Percentiles rank a stretch among this genome's conserved stretches.
These are phyloP conservation scores for Oxycera nigricornis DNA, from an alignment of 2,888 invertebrate genomes.

Conservation along the genomic window DNA sequence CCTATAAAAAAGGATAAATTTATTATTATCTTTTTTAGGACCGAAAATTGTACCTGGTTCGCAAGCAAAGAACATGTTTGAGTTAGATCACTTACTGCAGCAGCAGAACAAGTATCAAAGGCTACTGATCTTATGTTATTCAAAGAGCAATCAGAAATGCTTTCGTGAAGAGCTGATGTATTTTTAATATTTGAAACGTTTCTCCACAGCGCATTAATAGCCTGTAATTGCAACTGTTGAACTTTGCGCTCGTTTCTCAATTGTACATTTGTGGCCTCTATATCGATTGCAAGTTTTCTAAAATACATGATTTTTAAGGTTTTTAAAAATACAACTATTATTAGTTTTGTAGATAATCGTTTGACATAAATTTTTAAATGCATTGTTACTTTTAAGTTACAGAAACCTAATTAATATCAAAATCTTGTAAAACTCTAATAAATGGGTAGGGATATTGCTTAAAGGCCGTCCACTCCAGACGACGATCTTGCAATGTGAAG, in stretches of 20 bases:
- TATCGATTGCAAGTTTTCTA: conserved; percentile 81
- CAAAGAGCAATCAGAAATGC: conserved; percentile 39
- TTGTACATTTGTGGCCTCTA: conserved; percentile 85
- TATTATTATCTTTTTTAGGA: not conserved
- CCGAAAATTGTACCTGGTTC: conserved; percentile 67
- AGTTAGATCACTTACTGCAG: conserved; percentile 72
- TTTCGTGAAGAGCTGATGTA: conserved; percentile 58
- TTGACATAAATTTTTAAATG: no score
- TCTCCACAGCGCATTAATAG: conserved; percentile 89
- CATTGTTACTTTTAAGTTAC: no score
- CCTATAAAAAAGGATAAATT: conserved; percentile 62
- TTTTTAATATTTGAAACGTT: conserved; percentile 75
- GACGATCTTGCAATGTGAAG: no score
- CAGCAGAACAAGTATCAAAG: conserved; percentile 68
- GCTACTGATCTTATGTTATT: conserved; percentile 48
- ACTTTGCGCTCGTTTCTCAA: conserved; percentile 84
- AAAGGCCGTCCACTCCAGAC: no score
- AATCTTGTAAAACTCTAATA: no score
- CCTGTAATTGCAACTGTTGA: conserved; percentile 87
- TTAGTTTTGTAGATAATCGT: no score
- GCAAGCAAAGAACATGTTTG: conserved; percentile 78
- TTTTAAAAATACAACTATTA: no score
- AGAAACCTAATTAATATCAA: no score
- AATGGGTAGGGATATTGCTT: no score
- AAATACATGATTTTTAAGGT: no score